Evolutionary conservation across 2,888 invertebrate genomes (phyloP).

Genomic region (Sesia bembeciformis): DNA sequence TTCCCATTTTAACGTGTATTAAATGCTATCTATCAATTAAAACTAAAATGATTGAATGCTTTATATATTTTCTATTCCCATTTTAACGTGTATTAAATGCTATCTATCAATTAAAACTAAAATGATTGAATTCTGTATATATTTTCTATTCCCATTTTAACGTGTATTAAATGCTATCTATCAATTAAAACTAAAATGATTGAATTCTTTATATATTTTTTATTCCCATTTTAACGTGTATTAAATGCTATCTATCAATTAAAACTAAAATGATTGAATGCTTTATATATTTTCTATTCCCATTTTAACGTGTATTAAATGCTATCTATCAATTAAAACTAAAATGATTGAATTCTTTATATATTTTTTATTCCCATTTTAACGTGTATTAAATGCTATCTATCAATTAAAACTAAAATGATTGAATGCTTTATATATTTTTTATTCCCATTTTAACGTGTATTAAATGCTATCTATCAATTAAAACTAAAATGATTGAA

Average conservation of each 20-base stretch:
- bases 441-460: too few species aligned
- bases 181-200: slow-evolving; percentile 1
- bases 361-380: too few species aligned
- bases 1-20: too few species aligned
- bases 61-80: too few species aligned
- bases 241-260: slow-evolving; percentile 8
- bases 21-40: slow-evolving; percentile 1
- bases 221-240: too few species aligned
- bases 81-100: slow-evolving; percentile 9
- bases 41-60: not conserved
- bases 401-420: slow-evolving; percentile 2
- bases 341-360: not conserved
- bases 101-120: slow-evolving; percentile 1
- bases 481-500: slow-evolving; percentile 1
- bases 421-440: too few species aligned
- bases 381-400: slow-evolving; percentile 7
- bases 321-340: slow-evolving; percentile 1
- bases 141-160: too few species aligned
- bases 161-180: slow-evolving; percentile 7
- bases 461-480: slow-evolving; percentile 8
- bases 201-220: too few species aligned
- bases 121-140: not conserved
- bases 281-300: too few species aligned
- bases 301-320: slow-evolving; percentile 10
- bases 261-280: not conserved